Evolutionary conservation across 1,140 invertebrate species (phyloP).

Genomic region (Spodoptera frugiperda): DNA sequence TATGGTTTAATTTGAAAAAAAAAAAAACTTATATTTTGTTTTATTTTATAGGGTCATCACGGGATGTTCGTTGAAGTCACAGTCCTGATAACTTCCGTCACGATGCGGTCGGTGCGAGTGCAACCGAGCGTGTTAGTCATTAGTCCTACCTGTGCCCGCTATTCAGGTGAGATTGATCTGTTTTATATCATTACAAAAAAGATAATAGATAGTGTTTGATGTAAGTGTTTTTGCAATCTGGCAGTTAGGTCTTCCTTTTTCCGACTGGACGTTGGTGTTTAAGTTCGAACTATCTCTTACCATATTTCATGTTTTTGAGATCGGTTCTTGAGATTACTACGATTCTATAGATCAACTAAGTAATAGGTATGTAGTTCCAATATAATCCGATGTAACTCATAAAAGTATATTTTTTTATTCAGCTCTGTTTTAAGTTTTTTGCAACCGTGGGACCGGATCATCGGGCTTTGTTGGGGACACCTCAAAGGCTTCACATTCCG

Average conservation of each 20-base stretch:
- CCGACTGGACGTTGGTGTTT: too few species aligned
- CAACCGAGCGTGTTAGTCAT: slow-evolving; percentile 66
- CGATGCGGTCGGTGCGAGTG: slow-evolving; percentile 66
- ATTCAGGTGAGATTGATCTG: slow-evolving; percentile 43
- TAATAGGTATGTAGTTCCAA: too few species aligned
- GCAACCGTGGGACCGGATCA: slow-evolving; percentile 70
- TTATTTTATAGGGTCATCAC: slow-evolving; percentile 45
- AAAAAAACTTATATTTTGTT: slow-evolving; percentile 17
- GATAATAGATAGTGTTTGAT: not conserved
- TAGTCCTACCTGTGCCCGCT: slow-evolving; percentile 50
- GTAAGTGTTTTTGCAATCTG: too few species aligned
- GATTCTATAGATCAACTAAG: too few species aligned
- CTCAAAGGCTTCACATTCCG: slow-evolving; percentile 63
- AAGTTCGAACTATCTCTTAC: too few species aligned
- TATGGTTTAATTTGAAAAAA: not conserved
- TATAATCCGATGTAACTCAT: too few species aligned
- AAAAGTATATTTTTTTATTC: too few species aligned
- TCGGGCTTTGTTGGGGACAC: slow-evolving; percentile 61
- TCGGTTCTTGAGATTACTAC: too few species aligned
- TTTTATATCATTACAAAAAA: not conserved
- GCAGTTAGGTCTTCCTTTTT: too few species aligned
- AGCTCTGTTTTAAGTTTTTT: slow-evolving; percentile 52
- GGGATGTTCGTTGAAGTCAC: slow-evolving; percentile 67
- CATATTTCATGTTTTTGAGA: too few species aligned
- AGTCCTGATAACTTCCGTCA: slow-evolving; percentile 74